These are phyloP conservation scores for Cerastoderma edule DNA, from an alignment of 2,888 invertebrate genomes.

Conservation along the genomic window DNA sequence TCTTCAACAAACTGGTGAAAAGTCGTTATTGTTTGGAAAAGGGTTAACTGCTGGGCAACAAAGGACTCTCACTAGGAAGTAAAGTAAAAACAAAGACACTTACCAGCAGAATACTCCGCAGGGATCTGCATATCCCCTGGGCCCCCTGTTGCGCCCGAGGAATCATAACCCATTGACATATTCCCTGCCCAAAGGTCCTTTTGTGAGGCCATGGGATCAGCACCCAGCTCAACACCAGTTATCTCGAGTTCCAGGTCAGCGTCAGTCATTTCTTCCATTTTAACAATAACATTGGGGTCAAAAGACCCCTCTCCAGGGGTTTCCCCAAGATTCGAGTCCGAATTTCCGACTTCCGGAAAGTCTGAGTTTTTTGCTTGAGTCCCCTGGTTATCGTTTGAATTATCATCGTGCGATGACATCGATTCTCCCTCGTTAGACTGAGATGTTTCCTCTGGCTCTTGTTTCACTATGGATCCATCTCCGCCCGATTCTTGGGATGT, in stretches of 20 bases:
- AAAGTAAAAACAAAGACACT: slow-evolving; percentile 1
- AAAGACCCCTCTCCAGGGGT: too few species aligned
- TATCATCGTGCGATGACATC: too few species aligned
- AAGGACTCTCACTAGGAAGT: not conserved
- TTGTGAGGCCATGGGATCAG: slow-evolving; percentile 30
- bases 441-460: too few species aligned
- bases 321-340: too few species aligned
- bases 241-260: slow-evolving; percentile 49
- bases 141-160: slow-evolving; percentile 24
- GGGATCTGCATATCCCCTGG: slow-evolving; percentile 20
- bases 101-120: slow-evolving; percentile 10
- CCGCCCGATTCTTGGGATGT: too few species aligned
- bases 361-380: too few species aligned
- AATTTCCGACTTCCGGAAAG: too few species aligned
- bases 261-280: slow-evolving; percentile 46
- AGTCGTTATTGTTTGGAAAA: not conserved
- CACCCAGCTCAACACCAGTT: slow-evolving; percentile 48
- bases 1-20: not conserved
- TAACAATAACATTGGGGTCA: slow-evolving; percentile 33
- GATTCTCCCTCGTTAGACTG: too few species aligned
- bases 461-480: too few species aligned
- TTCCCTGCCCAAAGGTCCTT: not conserved
- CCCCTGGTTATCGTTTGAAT: too few species aligned
- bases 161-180: slow-evolving; percentile 15
- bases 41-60: not conserved